Evolutionary conservation across 2,888 invertebrate species (phyloP), one percentile per base, ranked within the genome.

Genomic region (Notodonta ziczac): DNA sequence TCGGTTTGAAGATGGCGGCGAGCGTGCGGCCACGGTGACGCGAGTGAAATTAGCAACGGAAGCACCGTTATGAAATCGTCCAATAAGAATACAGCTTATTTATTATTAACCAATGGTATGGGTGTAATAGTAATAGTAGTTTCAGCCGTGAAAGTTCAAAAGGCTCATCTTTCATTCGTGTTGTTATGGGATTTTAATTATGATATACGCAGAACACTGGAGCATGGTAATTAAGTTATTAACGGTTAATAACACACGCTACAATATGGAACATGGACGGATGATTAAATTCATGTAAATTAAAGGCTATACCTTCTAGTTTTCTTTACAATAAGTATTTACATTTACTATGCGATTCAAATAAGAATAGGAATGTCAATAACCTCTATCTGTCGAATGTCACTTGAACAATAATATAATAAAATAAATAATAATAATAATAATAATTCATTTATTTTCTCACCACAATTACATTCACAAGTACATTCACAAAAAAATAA

Each of bases 71-170:
- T 66, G 60, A 61, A 69, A 59, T 72, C 67, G 61, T 67, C 91
- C 90, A 91, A 90, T 90, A 63, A 72, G 68, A 68, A 65, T 52
- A 44, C 24, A 60, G 66, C 70, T 59, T 66, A 60, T 57, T 72
- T 67, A 50, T 40, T 59, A 58, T 56, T 60, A 56, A 60, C 89
- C 90, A 89, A 90, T 90, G 66, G 65, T 63, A 61, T 12, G 54
- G 56, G 62, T 76, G 68, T 72, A 46, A 72, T 65, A 71, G 64
- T 64, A 65, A 59, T 64, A 66, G 62, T 71, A 62, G 74, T 69
- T 82, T 83, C 85, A 78, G 84, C 82, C 85, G 89, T 89, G 90
- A 90, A 91, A 89, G 89, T 90, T 88, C 77, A 83, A 86, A 86
- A 77, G 72, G 72, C 77, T 78, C 74, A 74, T 76, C 72, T 80